Percentiles rank a stretch among this genome's conserved stretches.
Evolutionary conservation across 2,888 invertebrate species (phyloP).

Genomic region (Mystacides longicornis): DNA sequence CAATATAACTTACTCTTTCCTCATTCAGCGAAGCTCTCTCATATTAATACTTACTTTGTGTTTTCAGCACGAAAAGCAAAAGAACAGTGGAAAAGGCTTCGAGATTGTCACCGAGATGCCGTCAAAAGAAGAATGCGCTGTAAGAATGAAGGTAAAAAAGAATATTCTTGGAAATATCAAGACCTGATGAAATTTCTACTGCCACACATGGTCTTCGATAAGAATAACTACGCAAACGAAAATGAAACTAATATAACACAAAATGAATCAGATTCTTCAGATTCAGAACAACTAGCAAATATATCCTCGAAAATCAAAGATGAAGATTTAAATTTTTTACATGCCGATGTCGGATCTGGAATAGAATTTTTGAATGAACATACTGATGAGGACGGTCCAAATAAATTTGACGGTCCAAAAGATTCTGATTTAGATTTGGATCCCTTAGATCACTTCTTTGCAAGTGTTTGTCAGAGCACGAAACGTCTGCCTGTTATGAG

Average conservation of each 20-base stretch:
- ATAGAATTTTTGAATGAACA: not conserved
- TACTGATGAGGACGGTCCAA: not conserved
- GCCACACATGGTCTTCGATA: not conserved
- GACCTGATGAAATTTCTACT: not conserved
- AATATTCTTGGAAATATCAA: not conserved
- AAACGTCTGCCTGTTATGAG: not conserved
- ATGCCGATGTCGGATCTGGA: not conserved
- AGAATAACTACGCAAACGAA: not conserved
- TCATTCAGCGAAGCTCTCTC: no score
- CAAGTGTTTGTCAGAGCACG: not conserved
- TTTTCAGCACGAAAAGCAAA: not conserved
- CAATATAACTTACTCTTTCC: no score
- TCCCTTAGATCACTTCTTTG: slow-evolving; percentile 1
- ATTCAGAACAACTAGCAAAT: not conserved
- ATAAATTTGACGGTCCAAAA: not conserved
- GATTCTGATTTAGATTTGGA: not conserved
- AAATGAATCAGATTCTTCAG: not conserved
- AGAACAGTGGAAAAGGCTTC: not conserved
- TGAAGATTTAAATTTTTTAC: not conserved
- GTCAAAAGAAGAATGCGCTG: not conserved
- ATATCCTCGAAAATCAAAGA: not conserved
- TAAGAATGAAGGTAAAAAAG: not conserved
- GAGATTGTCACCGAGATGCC: not conserved
- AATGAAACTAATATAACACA: not conserved
- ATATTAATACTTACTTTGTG: not conserved